These are phyloP conservation scores for Glyphotaelius pellucidus DNA, from an alignment of 2,888 invertebrate genomes.

Conservation along the genomic window DNA sequence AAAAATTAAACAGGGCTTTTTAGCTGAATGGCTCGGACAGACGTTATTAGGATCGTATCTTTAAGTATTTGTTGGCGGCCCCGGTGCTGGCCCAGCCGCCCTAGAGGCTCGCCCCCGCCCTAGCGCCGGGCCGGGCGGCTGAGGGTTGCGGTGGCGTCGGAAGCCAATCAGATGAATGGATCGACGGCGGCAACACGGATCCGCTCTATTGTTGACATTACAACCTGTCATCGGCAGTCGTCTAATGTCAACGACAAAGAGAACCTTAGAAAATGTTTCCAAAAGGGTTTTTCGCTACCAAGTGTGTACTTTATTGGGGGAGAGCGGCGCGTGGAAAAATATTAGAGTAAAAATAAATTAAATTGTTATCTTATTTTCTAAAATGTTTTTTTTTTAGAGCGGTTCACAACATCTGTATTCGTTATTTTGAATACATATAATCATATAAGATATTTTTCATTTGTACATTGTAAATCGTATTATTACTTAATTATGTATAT, in stretches of 20 bases:
- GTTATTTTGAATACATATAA: too few relatives aligned
- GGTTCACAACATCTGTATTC: too few relatives aligned
- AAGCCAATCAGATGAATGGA: slow-evolving; percentile 64
- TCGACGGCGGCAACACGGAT: slow-evolving; percentile 60
- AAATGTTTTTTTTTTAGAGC: too few relatives aligned
- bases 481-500: too few relatives aligned
- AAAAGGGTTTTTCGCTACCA: slow-evolving; percentile 58
- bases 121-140: slow-evolving; percentile 5
- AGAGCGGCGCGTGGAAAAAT: slow-evolving; percentile 40
- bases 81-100: not conserved
- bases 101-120: not conserved
- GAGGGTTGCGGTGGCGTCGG: slow-evolving; percentile 41
- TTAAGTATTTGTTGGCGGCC: not conserved
- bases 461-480: too few relatives aligned
- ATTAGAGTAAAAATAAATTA: not conserved
- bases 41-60: not conserved
- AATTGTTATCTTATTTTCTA: too few relatives aligned
- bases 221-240: slow-evolving; percentile 64
- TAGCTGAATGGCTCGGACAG: not conserved
- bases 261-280: slow-evolving; percentile 59
- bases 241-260: slow-evolving; percentile 61
- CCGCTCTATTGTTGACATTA: slow-evolving; percentile 63
- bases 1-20: not conserved
- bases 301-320: slow-evolving; percentile 56
- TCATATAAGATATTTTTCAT: not conserved